phyloP scores from a whole-genome alignment of 1,140 invertebrate genomes.

The Zaprionus ghesquierei region DNA sequence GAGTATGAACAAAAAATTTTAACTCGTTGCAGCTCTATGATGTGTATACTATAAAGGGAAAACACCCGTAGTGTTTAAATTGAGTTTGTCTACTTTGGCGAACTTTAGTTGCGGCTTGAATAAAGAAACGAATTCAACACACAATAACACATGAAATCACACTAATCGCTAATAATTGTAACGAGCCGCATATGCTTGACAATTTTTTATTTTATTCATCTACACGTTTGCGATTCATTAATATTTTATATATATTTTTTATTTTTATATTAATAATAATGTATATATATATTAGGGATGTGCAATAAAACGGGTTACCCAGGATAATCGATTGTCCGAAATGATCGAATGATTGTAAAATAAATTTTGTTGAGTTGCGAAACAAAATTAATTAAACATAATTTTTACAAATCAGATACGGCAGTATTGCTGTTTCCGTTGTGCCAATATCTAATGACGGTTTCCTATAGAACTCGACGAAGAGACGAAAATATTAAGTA shows the following conservation, averaged over 20 bases:
- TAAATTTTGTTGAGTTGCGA: not conserved
- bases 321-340: not conserved
- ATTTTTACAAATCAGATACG: too few species aligned
- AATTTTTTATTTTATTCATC: constrained; percentile 38
- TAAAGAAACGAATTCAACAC: constrained; percentile 7
- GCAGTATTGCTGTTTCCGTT: too few species aligned
- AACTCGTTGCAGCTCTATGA: too few species aligned
- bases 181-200: not conserved
- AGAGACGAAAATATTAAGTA: too few species aligned
- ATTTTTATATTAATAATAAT: too few species aligned
- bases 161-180: constrained; percentile 16
- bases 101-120: constrained; percentile 15
- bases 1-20: too few species aligned
- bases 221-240: constrained; percentile 42
- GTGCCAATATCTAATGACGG: too few species aligned
- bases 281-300: constrained; percentile 30
- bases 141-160: constrained; percentile 32
- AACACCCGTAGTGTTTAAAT: constrained; percentile 35
- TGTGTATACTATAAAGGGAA: constrained; percentile 29
- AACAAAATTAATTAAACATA: too few species aligned
- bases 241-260: too few species aligned
- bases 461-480: too few species aligned
- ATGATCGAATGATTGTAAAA: not conserved
- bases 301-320: constrained; percentile 1
- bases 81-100: constrained; percentile 8